These are phyloP conservation scores for Gnathonemus echidnorhynchus DNA, from an alignment of 2,113 vertebrate species.

Conservation along the genomic window DNA sequence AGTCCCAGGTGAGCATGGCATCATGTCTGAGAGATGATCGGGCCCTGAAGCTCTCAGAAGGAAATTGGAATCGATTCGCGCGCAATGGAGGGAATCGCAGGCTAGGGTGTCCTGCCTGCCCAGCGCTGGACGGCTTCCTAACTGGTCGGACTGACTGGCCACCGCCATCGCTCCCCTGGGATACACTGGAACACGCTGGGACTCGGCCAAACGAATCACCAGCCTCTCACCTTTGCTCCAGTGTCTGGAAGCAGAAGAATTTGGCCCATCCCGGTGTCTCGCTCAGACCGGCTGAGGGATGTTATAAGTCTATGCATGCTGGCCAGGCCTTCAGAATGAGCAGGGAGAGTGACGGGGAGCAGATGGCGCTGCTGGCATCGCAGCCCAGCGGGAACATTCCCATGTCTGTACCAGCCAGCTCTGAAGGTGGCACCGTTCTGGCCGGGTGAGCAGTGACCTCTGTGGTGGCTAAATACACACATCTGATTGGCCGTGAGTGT, in stretches of 20 bases:
- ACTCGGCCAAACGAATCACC: background rate
- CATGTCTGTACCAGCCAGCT: background rate
- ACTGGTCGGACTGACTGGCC: background rate
- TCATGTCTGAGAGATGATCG: background rate
- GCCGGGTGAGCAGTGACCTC: background rate
- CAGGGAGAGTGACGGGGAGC: background rate
- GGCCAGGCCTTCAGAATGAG: background rate
- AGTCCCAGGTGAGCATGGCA: background rate
- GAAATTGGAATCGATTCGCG: background rate
- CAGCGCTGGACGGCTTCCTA: too few relatives aligned
- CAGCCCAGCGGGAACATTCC: background rate
- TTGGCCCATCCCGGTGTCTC: background rate
- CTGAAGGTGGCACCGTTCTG: background rate
- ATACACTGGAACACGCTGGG: background rate
- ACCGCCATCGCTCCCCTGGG: background rate
- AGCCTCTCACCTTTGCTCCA: background rate
- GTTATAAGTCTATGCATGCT: background rate
- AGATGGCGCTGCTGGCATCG: conserved; percentile 7
- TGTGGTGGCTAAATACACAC: background rate
- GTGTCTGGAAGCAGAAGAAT: background rate
- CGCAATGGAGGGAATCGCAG: background rate
- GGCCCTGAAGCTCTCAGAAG: background rate
- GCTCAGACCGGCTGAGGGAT: background rate
- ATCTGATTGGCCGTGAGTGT: background rate
- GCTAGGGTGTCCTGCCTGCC: background rate